These are phyloP conservation scores for Lutjanus campechanus DNA, from an alignment of 2,797 vertebrate species.

Conservation along the genomic window DNA sequence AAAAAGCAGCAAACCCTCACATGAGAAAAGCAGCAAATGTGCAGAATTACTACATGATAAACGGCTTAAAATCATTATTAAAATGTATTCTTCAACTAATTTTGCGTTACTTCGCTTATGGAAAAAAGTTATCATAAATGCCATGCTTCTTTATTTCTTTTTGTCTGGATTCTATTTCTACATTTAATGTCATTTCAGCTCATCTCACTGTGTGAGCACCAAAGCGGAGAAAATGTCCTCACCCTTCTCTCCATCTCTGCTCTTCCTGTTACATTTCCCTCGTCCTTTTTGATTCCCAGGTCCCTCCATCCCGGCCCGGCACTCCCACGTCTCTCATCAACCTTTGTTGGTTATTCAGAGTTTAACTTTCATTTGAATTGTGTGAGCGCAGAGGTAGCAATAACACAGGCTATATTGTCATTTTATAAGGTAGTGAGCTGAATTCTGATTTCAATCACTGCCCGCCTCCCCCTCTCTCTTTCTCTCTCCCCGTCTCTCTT, in stretches of 20 bases:
- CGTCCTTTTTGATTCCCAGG: conserved; percentile 12
- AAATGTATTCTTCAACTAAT: background rate
- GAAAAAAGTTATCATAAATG: background rate
- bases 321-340: conserved; percentile 4
- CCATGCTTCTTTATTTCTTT: background rate
- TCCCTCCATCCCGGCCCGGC: background rate
- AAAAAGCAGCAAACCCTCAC: background rate
- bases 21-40: background rate
- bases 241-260: conserved; percentile 16
- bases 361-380: conserved; percentile 36
- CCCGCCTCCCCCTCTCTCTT: no score
- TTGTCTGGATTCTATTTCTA: background rate
- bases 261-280: background rate
- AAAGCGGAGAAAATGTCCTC: conserved; percentile 10
- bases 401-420: conserved; percentile 22
- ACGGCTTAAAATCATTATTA: background rate
- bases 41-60: background rate
- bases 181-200: conserved; percentile 16
- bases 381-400: conserved; percentile 10
- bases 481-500: background rate
- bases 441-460: conserved; percentile 26
- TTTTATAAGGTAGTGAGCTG: conserved; percentile 20
- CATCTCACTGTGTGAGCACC: conserved; percentile 1
- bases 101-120: background rate
- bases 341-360: conserved; percentile 32